These are phyloP conservation scores for Dermochelys coriacea DNA, from an alignment of 2,797 vertebrate species.

Conservation along the genomic window DNA sequence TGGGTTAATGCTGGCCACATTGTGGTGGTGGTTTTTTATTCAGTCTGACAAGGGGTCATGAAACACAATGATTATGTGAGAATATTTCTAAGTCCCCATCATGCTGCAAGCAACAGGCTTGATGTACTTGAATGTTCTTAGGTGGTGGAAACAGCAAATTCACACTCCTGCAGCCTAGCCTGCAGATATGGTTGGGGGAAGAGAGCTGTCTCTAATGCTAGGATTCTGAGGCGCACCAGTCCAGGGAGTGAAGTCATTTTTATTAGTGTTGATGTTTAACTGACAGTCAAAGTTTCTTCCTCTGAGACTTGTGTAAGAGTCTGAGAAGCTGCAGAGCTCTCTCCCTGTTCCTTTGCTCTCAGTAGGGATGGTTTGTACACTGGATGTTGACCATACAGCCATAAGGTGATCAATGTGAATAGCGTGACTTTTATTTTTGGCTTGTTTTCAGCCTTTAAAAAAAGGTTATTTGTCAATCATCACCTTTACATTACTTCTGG, in stretches of 20 bases:
- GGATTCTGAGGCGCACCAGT: conserved; percentile 6
- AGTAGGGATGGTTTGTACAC: neutral
- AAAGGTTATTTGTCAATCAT: neutral
- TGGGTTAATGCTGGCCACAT: neutral
- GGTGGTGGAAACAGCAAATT: neutral
- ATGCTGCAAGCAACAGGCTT: neutral
- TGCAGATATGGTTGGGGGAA: neutral
- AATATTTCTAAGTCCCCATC: neutral
- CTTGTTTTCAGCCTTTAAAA: conserved; percentile 1
- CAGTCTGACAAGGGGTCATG: neutral
- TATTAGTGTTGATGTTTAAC: conserved; percentile 8
- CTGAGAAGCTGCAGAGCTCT: neutral
- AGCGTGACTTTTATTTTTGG: conserved; percentile 9
- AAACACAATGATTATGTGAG: neutral
- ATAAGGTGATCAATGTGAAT: conserved; percentile 13
- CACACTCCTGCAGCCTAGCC: neutral
- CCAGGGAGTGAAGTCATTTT: neutral
- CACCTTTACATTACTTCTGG: neutral
- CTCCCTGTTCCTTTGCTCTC: neutral
- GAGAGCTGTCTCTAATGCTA: neutral
- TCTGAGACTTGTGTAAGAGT: neutral
- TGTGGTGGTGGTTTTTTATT: neutral
- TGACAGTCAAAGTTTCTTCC: conserved; percentile 8
- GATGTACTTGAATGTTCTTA: neutral
- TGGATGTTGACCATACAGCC: neutral